phyloP scores from a whole-genome alignment of 2,888 invertebrate species.

The Tipula confusa region DNA sequence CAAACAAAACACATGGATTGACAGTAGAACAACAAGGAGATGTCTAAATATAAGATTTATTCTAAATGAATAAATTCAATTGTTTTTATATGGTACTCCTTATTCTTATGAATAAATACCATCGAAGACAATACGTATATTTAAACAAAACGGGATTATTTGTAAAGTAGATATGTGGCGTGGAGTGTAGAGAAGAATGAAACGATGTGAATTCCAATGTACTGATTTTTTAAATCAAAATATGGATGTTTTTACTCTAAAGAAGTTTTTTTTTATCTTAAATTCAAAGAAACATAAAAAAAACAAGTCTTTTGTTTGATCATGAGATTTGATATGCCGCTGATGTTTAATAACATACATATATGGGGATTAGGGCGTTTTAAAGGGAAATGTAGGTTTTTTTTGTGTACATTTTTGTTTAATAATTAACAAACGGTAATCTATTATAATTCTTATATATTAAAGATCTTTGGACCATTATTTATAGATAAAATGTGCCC shows the following conservation, averaged over 20 bases:
- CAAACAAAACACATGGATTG: background rate
- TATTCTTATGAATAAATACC: background rate
- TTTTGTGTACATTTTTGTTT: too few relatives aligned
- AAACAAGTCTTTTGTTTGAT: background rate
- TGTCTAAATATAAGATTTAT: background rate
- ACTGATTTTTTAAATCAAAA: background rate
- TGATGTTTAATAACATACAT: too few relatives aligned
- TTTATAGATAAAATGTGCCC: too few relatives aligned
- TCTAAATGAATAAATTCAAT: conserved; percentile 1
- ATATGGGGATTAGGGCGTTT: too few relatives aligned
- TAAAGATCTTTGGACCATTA: too few relatives aligned
- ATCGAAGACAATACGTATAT: background rate
- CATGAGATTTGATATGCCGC: background rate
- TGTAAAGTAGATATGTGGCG: background rate
- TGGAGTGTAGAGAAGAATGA: background rate
- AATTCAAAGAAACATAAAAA: background rate
- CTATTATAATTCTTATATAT: too few relatives aligned
- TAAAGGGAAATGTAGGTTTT: too few relatives aligned
- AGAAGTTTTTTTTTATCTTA: background rate
- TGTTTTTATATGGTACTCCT: background rate
- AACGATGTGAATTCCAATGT: background rate
- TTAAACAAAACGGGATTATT: conserved; percentile 21
- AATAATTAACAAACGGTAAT: too few relatives aligned
- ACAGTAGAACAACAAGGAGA: background rate
- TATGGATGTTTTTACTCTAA: background rate